A percentile compares a stretch with the other conserved stretches of the same genome.
Conservation (phyloP, 2,113 vertebrate genomes). For the Carollia perspicillata region DNA sequence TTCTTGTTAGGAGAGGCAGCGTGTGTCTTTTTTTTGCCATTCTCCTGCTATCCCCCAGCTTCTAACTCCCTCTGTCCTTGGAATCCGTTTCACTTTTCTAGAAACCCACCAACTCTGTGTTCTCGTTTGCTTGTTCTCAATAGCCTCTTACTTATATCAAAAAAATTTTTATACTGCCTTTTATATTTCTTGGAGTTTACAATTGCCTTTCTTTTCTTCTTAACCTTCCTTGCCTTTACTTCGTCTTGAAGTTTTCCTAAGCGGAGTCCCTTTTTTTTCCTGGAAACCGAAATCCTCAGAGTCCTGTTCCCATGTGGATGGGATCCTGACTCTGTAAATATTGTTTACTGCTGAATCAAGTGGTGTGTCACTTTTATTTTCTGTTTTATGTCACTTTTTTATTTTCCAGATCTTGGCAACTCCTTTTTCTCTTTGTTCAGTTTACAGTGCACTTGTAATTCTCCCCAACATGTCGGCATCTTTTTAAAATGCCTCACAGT, state of each 20-base stretch:
- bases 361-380: not conserved
- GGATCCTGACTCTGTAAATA: not conserved
- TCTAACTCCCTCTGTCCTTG: not conserved
- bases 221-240: not conserved
- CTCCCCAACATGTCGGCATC: not conserved
- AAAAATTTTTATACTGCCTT: not conserved
- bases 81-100: not conserved
- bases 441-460: not conserved
- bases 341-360: not conserved
- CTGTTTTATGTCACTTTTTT: not conserved
- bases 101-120: not conserved
- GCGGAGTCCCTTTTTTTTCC: not conserved
- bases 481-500: not conserved
- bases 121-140: not conserved
- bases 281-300: not conserved
- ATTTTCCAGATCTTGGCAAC: not conserved
- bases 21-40: not conserved
- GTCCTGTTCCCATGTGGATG: not conserved
- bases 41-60: not conserved
- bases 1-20: not conserved
- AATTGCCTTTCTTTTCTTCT: not conserved
- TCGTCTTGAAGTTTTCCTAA: conserved; percentile 13
- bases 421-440: not conserved
- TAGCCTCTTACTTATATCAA: not conserved
- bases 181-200: not conserved